phyloP scores from a whole-genome alignment of 1,140 invertebrate species.

The Neotoxoptera formosana region DNA sequence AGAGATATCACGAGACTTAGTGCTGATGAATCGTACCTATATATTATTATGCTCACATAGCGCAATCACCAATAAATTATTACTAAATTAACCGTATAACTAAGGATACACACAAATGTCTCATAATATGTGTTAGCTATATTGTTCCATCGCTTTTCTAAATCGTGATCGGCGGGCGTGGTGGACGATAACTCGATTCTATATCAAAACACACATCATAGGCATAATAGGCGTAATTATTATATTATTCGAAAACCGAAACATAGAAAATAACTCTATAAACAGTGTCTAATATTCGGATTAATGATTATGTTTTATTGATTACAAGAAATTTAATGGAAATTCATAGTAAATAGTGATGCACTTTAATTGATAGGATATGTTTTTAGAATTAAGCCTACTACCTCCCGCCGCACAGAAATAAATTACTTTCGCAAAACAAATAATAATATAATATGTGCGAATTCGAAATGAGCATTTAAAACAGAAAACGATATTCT shows the following conservation, averaged over 20 bases:
- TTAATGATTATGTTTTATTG: background rate
- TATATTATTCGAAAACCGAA: background rate
- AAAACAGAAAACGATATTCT: background rate
- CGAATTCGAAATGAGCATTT: background rate
- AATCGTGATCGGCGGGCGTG: background rate
- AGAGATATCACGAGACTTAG: background rate
- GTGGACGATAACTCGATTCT: background rate
- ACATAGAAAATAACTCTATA: background rate
- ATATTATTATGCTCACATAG: too few species aligned
- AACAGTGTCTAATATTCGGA: background rate
- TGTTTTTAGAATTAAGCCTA: background rate
- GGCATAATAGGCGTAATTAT: too few species aligned
- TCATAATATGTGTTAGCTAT: background rate
- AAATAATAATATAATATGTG: too few species aligned
- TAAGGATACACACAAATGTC: background rate
- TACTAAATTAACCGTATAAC: constrained; percentile 5
- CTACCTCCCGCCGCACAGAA: background rate
- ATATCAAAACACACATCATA: background rate
- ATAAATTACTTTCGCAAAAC: background rate
- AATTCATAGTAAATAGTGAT: background rate
- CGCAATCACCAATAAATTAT: background rate
- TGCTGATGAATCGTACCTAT: background rate
- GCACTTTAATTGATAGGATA: background rate
- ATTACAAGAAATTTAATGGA: background rate
- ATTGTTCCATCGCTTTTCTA: background rate